These are phyloP conservation scores for Saxidomus purpurata DNA, from an alignment of 1,140 invertebrate species.

Conservation along the genomic window DNA sequence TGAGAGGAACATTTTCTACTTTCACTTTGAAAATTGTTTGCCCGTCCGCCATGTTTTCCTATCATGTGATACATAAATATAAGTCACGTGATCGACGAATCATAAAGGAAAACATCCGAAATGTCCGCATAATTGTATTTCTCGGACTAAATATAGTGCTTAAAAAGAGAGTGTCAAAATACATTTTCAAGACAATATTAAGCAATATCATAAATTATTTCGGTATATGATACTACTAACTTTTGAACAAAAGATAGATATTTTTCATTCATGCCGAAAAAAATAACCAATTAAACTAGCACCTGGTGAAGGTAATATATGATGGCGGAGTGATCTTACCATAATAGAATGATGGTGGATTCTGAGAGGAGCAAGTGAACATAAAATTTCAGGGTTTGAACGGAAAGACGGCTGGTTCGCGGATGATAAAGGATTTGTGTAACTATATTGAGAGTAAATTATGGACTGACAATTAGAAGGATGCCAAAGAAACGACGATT, in stretches of 20 bases:
- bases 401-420: background rate
- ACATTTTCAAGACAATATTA: no score
- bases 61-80: slow-evolving; percentile 15
- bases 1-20: background rate
- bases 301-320: slow-evolving; percentile 54
- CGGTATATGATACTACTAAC: no score
- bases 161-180: no score
- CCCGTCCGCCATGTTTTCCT: slow-evolving; percentile 19
- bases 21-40: slow-evolving; percentile 15
- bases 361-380: slow-evolving; percentile 39
- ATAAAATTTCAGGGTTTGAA: background rate
- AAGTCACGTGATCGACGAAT: slow-evolving; percentile 13
- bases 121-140: background rate
- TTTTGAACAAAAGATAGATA: no score
- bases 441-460: background rate
- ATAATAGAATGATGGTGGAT: slow-evolving; percentile 63
- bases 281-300: background rate
- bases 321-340: slow-evolving; percentile 42
- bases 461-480: slow-evolving; percentile 2
- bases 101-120: background rate
- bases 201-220: no score
- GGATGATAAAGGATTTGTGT: background rate
- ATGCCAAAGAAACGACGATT: slow-evolving; percentile 58
- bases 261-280: no score
- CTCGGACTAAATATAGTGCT: slow-evolving; percentile 17